Conservation (phyloP, 2,888 invertebrate species). For the Thereva nobilitata region DNA sequence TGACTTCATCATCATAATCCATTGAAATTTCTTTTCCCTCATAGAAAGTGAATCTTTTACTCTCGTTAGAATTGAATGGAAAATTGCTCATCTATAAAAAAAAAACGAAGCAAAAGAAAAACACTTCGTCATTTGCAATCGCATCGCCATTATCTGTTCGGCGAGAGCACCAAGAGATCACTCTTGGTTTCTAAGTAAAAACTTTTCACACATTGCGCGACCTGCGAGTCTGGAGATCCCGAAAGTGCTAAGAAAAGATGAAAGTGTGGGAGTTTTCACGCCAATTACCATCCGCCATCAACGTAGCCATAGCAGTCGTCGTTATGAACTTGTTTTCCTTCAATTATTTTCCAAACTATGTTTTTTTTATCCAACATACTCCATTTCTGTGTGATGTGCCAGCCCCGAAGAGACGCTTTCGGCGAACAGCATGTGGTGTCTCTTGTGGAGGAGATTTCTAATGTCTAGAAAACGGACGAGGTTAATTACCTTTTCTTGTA, state of each 20-base stretch:
- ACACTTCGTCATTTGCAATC: no score
- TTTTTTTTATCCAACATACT: not conserved
- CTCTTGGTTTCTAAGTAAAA: slow-evolving; percentile 1
- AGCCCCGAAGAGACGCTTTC: not conserved
- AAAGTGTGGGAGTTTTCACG: slow-evolving; percentile 41
- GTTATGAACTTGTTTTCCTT: no score
- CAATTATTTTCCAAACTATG: not conserved
- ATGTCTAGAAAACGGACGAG: not conserved
- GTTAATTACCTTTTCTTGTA: slow-evolving; percentile 26
- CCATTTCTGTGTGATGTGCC: not conserved
- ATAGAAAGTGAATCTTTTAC: no score
- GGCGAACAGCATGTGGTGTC: not conserved
- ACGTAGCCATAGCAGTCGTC: not conserved
- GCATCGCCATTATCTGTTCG: not conserved
- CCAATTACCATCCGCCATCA: slow-evolving; percentile 5
- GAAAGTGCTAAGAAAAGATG: slow-evolving; percentile 36
- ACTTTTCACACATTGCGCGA: slow-evolving; percentile 1
- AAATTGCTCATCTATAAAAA: no score
- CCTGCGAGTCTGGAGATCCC: slow-evolving; percentile 9
- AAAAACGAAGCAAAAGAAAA: no score
- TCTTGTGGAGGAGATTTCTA: not conserved
- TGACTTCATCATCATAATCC: no score
- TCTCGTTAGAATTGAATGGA: no score
- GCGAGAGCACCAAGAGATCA: slow-evolving; percentile 9
- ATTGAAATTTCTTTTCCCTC: no score